Conservation (phyloP, 2,113 vertebrate genomes). For the Phocoena phocoena region DNA sequence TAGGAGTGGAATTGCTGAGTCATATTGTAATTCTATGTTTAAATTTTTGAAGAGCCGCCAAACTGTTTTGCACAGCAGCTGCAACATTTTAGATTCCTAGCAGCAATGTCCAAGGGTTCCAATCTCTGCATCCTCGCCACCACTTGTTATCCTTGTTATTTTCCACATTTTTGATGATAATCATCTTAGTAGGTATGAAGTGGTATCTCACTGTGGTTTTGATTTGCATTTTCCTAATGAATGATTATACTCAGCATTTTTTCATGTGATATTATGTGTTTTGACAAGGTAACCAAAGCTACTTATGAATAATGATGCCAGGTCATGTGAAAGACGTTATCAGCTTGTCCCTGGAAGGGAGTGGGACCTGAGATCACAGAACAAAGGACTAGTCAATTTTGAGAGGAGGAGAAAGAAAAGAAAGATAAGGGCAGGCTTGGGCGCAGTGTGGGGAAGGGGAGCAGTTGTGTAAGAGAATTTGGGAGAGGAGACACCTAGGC, state of each 20-base stretch:
- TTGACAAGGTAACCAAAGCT: background rate
- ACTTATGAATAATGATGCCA: background rate
- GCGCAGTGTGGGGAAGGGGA: background rate
- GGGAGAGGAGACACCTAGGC: background rate
- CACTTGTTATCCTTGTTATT: background rate
- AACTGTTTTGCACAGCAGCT: background rate
- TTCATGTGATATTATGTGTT: background rate
- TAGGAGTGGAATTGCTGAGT: background rate
- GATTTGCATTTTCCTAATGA: background rate
- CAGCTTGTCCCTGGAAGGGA: background rate
- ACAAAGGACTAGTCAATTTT: background rate
- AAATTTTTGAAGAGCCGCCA: background rate
- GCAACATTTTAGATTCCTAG: background rate
- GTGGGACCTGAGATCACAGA: background rate
- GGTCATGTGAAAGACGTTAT: background rate
- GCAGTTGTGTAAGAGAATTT: background rate
- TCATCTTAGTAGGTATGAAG: background rate
- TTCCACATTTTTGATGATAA: background rate
- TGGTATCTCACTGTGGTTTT: background rate
- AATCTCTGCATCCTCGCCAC: background rate
- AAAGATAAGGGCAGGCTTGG: background rate
- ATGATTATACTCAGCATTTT: background rate
- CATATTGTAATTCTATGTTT: background rate
- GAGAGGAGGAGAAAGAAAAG: background rate
- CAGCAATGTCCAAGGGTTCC: background rate